phyloP scores from a whole-genome alignment of 2,888 invertebrate genomes.

The Tethea ocularis region DNA sequence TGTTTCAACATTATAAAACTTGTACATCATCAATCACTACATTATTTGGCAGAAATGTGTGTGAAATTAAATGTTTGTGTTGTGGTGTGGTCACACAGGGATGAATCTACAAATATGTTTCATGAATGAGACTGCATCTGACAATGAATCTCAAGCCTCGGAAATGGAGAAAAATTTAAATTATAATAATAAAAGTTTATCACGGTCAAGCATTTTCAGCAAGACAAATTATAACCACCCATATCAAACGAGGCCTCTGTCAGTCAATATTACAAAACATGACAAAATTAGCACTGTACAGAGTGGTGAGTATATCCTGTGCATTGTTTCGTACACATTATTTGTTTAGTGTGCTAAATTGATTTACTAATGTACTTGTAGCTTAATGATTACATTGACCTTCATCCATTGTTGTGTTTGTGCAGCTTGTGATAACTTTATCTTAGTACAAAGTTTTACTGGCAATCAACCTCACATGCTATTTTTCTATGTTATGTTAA shows the following conservation, averaged over 20 bases:
- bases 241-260: constrained; percentile 77
- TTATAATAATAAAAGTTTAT: constrained; percentile 66
- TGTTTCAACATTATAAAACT: neutral
- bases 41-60: constrained; percentile 23
- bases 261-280: constrained; percentile 75
- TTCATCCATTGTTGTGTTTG: constrained; percentile 16
- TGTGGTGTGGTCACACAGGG: constrained; percentile 79
- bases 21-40: constrained; percentile 1
- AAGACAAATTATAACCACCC: constrained; percentile 76
- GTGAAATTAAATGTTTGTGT: constrained; percentile 24
- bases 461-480: neutral
- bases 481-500: constrained; percentile 18
- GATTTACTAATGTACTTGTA: neutral
- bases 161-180: constrained; percentile 85
- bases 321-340: constrained; percentile 31
- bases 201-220: constrained; percentile 72
- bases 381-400: constrained; percentile 2
- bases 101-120: constrained; percentile 98
- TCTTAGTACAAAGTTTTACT: neutral
- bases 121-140: constrained; percentile 96
- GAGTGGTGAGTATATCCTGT: constrained; percentile 67
- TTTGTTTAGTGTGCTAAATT: constrained; percentile 20
- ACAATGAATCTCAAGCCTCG: constrained; percentile 90
- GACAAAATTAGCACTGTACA: constrained; percentile 71
- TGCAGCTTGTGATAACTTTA: constrained; percentile 15